Evolutionary conservation across 2,888 invertebrate genomes (phyloP).

Genomic region (Isotomurus palustris): DNA sequence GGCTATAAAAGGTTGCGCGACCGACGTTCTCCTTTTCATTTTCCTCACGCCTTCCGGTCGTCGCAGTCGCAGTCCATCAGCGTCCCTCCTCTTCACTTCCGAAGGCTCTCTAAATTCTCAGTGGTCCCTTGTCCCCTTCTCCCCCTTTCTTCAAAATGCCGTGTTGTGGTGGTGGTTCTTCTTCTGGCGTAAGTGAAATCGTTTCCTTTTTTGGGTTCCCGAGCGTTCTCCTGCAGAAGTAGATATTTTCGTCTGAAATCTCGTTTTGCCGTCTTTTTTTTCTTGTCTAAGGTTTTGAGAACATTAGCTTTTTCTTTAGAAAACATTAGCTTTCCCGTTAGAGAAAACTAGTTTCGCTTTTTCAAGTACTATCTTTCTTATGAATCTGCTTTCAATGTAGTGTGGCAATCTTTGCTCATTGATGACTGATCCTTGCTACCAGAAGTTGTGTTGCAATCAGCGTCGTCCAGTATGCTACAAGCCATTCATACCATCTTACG

Average conservation of each 20-base stretch:
- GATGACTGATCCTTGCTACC: slow-evolving; percentile 40
- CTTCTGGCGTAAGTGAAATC: slow-evolving; percentile 15
- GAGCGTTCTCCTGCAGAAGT: background rate
- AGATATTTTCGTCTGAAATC: too few species aligned
- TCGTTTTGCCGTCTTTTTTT: too few species aligned
- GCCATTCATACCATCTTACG: slow-evolving; percentile 37
- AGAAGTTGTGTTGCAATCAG: slow-evolving; percentile 42
- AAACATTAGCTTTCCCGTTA: too few species aligned
- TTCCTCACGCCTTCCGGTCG: slow-evolving; percentile 6
- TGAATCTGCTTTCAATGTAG: too few species aligned
- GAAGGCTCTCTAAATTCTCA: slow-evolving; percentile 10
- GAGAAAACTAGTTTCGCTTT: too few species aligned
- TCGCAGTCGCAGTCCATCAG: too few species aligned
- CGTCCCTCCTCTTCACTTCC: slow-evolving; percentile 8
- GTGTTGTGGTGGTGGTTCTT: slow-evolving; percentile 28
- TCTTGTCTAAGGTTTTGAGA: too few species aligned
- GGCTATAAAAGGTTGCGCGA: background rate
- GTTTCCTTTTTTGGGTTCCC: background rate
- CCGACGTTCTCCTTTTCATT: background rate
- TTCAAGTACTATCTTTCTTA: too few species aligned
- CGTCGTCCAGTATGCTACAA: slow-evolving; percentile 31
- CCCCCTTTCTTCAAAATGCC: too few species aligned
- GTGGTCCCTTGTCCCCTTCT: too few species aligned
- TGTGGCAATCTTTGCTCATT: slow-evolving; percentile 25
- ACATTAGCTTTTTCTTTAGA: too few species aligned